Evolutionary conservation across 1,140 invertebrate genomes (phyloP), one percentile per base, ranked within the genome.

Genomic region (Diachasma alloeum): DNA sequence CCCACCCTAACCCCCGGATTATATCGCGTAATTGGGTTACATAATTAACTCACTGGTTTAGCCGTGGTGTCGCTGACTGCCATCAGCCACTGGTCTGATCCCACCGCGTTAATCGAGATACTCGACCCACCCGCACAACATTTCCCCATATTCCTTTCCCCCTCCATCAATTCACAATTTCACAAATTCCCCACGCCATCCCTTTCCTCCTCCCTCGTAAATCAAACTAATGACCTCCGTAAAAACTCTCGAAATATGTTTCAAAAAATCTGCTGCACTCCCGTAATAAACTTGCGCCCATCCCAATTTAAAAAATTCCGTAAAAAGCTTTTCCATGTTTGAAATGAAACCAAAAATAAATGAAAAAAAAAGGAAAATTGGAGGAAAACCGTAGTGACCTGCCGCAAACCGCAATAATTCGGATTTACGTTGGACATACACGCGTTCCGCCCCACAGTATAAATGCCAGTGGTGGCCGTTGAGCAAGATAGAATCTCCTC

Each of bases 391-490:
- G 48, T 37, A 5, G 42, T 37, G 36, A 67, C 22, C 22, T 26
- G 24, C 0, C 17, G 66, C 31, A 37, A 31, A 71, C 67, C 48
- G 72, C 72, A 74, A 78, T 78, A 78, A 78, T 72, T 74, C 48
- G 76, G 72, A 78, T 72, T 78, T 78, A 74, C 71, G 44, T 48
- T 68, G 42, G 42, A 56, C 75, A 68, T 68, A 68, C n/a, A 68
- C 15, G 13, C 22, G 26, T 67, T 37, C 37, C 44, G 42, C 19
- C 63, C 31, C n/a, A 36, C 26, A 36, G 9, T 36, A 36, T 22
- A 44, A 53, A 69, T 69, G 42, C 13, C 74, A 48, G 26, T 69
- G 22, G 46, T 10, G 44, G 31, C 5, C 15, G 59, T 26, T 63
- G 59, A 31, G 59, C 24, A 63, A 63, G 24, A 63, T 31, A 63